Conservation (phyloP, 2,113 vertebrate species). For the Acrocephalus arundinaceus region DNA sequence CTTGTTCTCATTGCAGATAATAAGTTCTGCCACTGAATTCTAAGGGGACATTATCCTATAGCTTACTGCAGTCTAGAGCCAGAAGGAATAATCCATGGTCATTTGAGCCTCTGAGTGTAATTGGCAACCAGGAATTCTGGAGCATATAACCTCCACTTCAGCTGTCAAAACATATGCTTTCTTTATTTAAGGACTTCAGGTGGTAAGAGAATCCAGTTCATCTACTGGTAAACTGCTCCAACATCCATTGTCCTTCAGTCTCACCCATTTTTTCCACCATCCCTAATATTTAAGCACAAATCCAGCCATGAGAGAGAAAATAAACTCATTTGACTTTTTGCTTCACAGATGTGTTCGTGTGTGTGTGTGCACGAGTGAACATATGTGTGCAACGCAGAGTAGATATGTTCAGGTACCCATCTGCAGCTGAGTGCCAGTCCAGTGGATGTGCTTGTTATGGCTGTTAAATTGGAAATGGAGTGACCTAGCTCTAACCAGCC, state of each 20-base stretch:
- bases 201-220: background rate
- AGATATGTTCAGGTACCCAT: background rate
- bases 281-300: background rate
- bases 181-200: slow-evolving; percentile 20
- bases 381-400: background rate
- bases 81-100: background rate
- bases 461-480: slow-evolving; percentile 5
- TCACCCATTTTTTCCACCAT: background rate
- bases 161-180: background rate
- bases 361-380: background rate
- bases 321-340: background rate
- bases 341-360: background rate
- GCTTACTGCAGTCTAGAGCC: background rate
- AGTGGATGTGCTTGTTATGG: background rate
- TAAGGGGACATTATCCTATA: background rate
- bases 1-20: background rate
- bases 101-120: background rate
- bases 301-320: slow-evolving; percentile 9
- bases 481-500: background rate
- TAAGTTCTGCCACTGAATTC: background rate
- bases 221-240: background rate
- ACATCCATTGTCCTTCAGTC: background rate
- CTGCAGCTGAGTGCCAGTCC: background rate
- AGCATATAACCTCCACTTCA: background rate
- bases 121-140: background rate